Base-by-base conservation (phyloP, 2,113 vertebrate genomes). In the Eurypyga helias region DNA sequence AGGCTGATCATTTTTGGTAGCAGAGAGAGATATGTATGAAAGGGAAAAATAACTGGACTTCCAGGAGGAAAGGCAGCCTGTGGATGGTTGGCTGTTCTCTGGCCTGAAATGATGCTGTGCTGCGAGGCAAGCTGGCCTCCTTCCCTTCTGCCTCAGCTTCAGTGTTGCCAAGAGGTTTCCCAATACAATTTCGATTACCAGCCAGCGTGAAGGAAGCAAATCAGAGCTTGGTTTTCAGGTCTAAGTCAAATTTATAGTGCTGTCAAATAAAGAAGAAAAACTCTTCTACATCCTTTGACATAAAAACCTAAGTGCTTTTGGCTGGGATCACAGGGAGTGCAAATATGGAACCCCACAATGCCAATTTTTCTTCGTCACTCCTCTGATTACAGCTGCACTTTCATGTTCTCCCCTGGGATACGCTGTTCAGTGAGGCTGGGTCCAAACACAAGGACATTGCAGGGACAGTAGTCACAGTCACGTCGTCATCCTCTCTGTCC, bases 101-200 rank as follows among this genome's bases (percentile, higher is more conserved):
- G 69, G 54, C 87, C 77, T 45, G 77, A 75, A 69, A 23, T 36
- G 81, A 25, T 80, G 71, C 49, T 41, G n/a, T 67, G 64, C 92
- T 78, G 73, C 77, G 84, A 91, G 94, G 82, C 78, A 70, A 55
- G 18, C 51, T 93, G 70, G 70, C 84, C 36, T n/a, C 66, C 0
- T 60, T 83, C 70, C 84, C 49, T 77, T 93, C 77, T 65, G 49
- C 77, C 45, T 83, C 75, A 20, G 48, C 58, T 57, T 71, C 71
- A 25, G 1, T 5, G 29, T 17, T 87, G 84, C 89, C 93, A 66
- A 43, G 78, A 87, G 87, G 70, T 90, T 95, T 91, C 92, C 70
- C 67, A 80, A 25, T 54, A 71, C 62, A 33, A 61, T 24, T 83
- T 57, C 10, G 0, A 25, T 57, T 61, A 49, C 34, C 43, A 85